Evolutionary conservation across 30 jellyfish, hydroid and myxozoan species (phyloP).

Genomic region (Catostylus mosaicus): DNA sequence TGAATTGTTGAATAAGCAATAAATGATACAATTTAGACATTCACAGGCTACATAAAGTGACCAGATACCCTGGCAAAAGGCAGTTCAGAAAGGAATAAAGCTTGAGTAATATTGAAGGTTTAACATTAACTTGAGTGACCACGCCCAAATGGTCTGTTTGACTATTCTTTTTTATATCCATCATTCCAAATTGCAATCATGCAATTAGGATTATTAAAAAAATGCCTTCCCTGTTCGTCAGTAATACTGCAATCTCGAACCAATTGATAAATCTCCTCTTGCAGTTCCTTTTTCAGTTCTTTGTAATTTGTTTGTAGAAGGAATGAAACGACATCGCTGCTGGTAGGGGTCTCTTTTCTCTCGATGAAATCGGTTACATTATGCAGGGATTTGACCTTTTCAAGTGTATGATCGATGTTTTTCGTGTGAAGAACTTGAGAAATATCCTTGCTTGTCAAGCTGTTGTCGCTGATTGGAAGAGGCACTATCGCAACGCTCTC

Average conservation of each 20-base stretch:
- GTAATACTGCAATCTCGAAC: background rate
- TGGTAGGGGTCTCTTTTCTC: background rate
- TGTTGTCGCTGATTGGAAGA: background rate
- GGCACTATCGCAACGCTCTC: background rate
- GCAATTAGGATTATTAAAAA: background rate
- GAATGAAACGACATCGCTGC: background rate
- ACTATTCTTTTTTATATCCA: too few relatives aligned
- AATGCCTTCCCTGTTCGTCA: background rate
- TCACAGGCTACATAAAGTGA: too few relatives aligned
- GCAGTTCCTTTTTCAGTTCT: background rate
- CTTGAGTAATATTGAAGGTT: too few relatives aligned
- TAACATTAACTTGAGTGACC: too few relatives aligned
- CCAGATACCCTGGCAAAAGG: too few relatives aligned
- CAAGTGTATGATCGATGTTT: background rate
- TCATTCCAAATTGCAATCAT: too few relatives aligned
- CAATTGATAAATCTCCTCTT: background rate
- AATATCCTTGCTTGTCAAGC: background rate
- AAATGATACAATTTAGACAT: too few relatives aligned
- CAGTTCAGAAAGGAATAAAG: too few relatives aligned
- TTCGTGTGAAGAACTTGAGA: background rate
- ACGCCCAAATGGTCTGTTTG: too few relatives aligned
- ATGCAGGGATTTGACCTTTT: background rate
- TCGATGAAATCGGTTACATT: background rate
- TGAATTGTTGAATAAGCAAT: too few relatives aligned
- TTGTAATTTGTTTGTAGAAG: background rate